Percentiles rank a stretch among this genome's conserved stretches.
Conservation (phyloP, 2,888 invertebrate species). For the Eurytoma californica region DNA sequence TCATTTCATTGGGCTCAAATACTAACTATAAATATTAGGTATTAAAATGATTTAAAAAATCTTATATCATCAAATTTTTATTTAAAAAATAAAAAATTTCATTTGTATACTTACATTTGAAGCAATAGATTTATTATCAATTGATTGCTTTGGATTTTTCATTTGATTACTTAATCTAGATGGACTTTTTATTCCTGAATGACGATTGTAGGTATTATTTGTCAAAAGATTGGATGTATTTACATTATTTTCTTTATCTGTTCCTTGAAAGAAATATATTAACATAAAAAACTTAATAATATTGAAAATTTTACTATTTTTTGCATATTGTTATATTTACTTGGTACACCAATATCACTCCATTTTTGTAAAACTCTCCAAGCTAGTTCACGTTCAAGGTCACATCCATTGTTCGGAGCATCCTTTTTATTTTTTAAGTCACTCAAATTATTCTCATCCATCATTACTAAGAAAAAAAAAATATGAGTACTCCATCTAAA, state of each 20-base stretch:
- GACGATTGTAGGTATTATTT: conserved; percentile 4
- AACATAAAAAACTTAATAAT: neutral
- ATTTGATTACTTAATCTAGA: conserved; percentile 10
- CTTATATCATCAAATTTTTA: neutral
- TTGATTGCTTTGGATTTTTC: neutral
- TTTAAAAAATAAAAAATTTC: neutral
- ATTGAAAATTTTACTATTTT: conserved; percentile 9
- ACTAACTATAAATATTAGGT: conserved; percentile 59
- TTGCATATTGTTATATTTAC: conserved; percentile 20
- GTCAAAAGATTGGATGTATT: conserved; percentile 59
- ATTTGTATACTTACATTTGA: conserved; percentile 59
- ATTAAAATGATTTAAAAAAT: conserved; percentile 21
- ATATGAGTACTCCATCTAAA: neutral
- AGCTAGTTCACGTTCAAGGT: conserved; percentile 66
- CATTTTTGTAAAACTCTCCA: conserved; percentile 66
- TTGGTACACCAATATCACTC: conserved; percentile 4
- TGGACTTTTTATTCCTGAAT: conserved; percentile 24
- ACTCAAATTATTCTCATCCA: conserved; percentile 59
- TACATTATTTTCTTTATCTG: conserved; percentile 67
- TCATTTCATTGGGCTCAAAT: conserved; percentile 70
- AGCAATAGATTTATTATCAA: conserved; percentile 52
- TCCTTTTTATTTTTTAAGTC: conserved; percentile 55
- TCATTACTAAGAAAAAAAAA: conserved; percentile 58
- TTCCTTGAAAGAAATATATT: conserved; percentile 25
- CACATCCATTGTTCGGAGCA: conserved; percentile 59